A percentile compares a stretch with the other conserved stretches of the same genome.
These are phyloP conservation scores for Paramuricea clavata DNA, from an alignment of 92 coral and sea anemone genomes.

Conservation along the genomic window DNA sequence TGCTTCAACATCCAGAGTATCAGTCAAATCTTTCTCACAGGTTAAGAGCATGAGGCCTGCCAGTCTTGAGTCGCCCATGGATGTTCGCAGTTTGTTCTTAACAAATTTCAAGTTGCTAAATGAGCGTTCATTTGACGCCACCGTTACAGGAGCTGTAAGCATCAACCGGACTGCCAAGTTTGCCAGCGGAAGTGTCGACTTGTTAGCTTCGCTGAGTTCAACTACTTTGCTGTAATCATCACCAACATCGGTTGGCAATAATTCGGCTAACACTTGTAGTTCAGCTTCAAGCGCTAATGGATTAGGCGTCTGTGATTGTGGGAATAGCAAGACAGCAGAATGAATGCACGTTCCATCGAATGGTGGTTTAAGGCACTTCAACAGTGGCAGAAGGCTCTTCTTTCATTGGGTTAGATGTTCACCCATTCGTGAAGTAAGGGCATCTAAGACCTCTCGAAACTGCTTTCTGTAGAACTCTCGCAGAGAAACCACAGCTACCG, in stretches of 20 bases:
- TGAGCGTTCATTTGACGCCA: neutral
- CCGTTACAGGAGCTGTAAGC: neutral
- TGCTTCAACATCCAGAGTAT: neutral
- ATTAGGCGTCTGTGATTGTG: conserved; percentile 4
- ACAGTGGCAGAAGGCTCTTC: conserved; percentile 20
- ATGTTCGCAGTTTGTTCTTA: too few species aligned
- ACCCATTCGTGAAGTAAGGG: too few species aligned
- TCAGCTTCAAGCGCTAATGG: conserved; percentile 20
- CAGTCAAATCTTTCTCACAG: too few species aligned
- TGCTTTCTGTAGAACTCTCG: too few species aligned
- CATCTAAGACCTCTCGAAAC: too few species aligned
- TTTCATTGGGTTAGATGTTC: conserved; percentile 16
- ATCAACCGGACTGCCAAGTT: neutral
- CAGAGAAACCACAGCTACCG: neutral
- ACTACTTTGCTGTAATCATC: neutral
- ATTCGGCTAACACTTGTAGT: conserved; percentile 1
- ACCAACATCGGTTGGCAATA: neutral
- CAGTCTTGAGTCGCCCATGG: neutral
- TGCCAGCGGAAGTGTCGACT: conserved; percentile 2
- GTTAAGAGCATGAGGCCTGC: neutral
- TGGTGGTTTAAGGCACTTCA: conserved; percentile 6
- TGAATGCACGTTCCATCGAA: neutral
- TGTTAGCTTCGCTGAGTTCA: conserved; percentile 29
- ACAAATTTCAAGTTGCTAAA: neutral
- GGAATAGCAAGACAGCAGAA: too few species aligned